These are phyloP conservation scores for Oligia strigilis DNA, from an alignment of 2,888 invertebrate species.

Conservation along the genomic window DNA sequence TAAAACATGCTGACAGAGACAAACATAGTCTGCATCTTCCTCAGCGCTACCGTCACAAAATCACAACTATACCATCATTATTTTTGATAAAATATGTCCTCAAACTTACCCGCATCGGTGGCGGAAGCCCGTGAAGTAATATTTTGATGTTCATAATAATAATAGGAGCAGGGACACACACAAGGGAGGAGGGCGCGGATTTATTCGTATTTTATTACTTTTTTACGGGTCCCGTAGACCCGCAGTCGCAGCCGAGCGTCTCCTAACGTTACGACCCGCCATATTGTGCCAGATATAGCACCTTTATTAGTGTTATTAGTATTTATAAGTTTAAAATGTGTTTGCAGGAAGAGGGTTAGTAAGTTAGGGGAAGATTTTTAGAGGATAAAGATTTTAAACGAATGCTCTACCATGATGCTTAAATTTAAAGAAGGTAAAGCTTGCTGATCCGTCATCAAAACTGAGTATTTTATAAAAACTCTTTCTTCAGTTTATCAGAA, in stretches of 20 bases:
- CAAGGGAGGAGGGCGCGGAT: constrained; percentile 82
- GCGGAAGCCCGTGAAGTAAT: constrained; percentile 77
- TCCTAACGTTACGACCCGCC: constrained; percentile 78
- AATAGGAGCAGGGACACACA: constrained; percentile 82
- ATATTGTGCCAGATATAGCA: constrained; percentile 72
- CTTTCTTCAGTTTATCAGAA: constrained; percentile 1
- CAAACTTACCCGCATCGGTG: constrained; percentile 59
- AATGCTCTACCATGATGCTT: background rate
- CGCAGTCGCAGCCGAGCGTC: constrained; percentile 79
- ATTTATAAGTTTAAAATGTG: constrained; percentile 67
- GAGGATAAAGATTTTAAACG: background rate
- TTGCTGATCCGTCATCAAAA: background rate
- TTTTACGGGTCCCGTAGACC: constrained; percentile 84
- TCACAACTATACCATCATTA: constrained; percentile 66
- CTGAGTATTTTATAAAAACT: too few relatives aligned
- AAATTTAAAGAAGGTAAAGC: background rate
- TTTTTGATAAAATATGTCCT: constrained; percentile 69
- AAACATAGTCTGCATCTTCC: background rate
- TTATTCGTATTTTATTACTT: constrained; percentile 90
- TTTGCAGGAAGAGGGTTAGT: constrained; percentile 12
- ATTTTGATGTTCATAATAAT: constrained; percentile 88
- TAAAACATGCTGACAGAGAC: constrained; percentile 5
- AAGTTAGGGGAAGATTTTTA: background rate
- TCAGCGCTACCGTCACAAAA: background rate
- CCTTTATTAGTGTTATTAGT: constrained; percentile 73